Evolutionary conservation across 2,113 vertebrate species (phyloP).

Genomic region (Acanthochromis polyacanthus): DNA sequence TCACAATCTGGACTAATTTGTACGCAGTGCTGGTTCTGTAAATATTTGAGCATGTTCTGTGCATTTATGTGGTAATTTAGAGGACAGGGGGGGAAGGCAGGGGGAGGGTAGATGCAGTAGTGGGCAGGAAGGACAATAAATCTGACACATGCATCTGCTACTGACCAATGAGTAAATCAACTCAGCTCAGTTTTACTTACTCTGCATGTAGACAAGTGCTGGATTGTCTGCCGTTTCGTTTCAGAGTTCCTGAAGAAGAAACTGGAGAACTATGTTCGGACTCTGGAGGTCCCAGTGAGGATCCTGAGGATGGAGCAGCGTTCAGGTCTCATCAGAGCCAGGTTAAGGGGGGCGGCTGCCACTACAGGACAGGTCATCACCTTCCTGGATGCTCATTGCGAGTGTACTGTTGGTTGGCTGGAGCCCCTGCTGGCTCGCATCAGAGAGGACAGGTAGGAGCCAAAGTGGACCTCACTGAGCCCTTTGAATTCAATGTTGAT

Average conservation of each 20-base stretch:
- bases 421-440: slow-evolving; percentile 95
- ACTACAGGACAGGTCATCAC: slow-evolving; percentile 94
- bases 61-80: too few species aligned
- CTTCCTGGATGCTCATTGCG: slow-evolving; percentile 97
- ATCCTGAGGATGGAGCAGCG: slow-evolving; percentile 96
- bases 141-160: too few species aligned
- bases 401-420: slow-evolving; percentile 95
- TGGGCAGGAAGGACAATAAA: too few species aligned
- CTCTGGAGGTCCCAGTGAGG: slow-evolving; percentile 88
- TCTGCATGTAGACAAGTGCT: background rate
- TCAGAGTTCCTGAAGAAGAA: slow-evolving; percentile 94
- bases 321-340: slow-evolving; percentile 94
- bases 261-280: slow-evolving; percentile 90
- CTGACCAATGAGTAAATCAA: too few species aligned
- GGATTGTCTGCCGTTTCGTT: background rate
- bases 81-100: too few species aligned
- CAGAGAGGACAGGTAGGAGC: slow-evolving; percentile 88
- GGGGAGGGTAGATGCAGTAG: too few species aligned
- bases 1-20: too few species aligned
- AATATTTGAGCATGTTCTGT: too few species aligned
- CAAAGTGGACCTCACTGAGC: background rate
- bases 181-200: background rate
- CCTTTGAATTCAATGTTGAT: background rate
- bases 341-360: slow-evolving; percentile 92
- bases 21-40: too few species aligned